These are phyloP conservation scores for Amorpha juglandis DNA, from an alignment of 2,888 invertebrate genomes.

Conservation along the genomic window DNA sequence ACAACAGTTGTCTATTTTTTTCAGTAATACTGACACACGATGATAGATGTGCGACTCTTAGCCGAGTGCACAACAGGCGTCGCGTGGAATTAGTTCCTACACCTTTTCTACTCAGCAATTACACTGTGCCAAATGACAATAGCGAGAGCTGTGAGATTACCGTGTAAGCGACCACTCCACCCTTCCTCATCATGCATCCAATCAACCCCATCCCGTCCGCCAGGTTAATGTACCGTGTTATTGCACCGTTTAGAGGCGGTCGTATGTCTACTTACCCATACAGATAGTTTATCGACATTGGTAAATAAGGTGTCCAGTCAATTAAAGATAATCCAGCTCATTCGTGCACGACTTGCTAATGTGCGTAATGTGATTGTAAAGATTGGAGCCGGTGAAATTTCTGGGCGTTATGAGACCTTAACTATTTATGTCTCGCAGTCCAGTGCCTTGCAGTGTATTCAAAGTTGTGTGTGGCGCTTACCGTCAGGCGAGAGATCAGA, in stretches of 20 bases:
- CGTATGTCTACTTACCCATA: background rate
- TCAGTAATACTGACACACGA: constrained; percentile 51
- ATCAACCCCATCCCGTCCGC: constrained; percentile 14
- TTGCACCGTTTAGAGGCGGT: background rate
- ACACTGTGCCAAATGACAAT: constrained; percentile 57
- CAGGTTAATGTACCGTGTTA: background rate
- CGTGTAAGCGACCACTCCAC: constrained; percentile 43
- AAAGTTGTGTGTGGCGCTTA: too few species aligned
- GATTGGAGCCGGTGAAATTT: too few species aligned
- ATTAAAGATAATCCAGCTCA: too few species aligned
- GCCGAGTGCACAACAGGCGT: constrained; percentile 57
- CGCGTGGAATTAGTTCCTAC: constrained; percentile 77
- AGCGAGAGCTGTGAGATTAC: constrained; percentile 66
- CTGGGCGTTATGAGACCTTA: too few species aligned
- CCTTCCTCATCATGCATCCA: background rate
- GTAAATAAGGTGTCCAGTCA: too few species aligned
- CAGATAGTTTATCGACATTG: background rate
- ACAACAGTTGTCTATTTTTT: constrained; percentile 27
- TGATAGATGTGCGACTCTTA: constrained; percentile 57
- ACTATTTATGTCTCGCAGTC: too few species aligned
- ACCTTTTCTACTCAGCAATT: constrained; percentile 80
- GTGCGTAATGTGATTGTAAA: too few species aligned
- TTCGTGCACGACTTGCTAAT: too few species aligned
- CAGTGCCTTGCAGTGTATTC: too few species aligned
- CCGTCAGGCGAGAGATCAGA: too few species aligned